Conservation (phyloP, 2,888 invertebrate genomes). For the Carterocephalus palaemon region DNA sequence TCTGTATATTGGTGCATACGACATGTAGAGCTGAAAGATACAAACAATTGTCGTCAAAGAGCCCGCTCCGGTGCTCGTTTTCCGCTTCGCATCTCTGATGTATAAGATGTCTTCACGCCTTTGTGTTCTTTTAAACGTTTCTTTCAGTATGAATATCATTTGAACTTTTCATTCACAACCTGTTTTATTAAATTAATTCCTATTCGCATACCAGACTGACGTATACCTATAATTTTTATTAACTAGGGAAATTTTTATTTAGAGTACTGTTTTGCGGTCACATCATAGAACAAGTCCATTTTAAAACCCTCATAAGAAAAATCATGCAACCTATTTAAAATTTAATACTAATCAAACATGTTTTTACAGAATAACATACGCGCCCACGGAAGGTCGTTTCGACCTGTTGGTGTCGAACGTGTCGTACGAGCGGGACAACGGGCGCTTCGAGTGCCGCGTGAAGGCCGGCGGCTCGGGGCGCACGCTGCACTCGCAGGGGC, state of each 20-base stretch:
- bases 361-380: conserved; percentile 83
- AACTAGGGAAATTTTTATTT: no score
- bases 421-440: conserved; percentile 94
- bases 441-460: conserved; percentile 93
- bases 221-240: no score
- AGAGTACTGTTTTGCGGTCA: no score
- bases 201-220: no score
- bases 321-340: no score
- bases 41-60: conserved; percentile 10
- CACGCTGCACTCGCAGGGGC: conserved; percentile 90
- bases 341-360: no score
- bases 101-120: conserved; percentile 14
- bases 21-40: not conserved
- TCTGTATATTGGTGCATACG: no score
- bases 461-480: conserved; percentile 90
- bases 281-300: no score
- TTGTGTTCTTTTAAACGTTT: conserved; percentile 10
- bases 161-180: no score
- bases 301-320: no score
- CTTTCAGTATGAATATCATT: no score
- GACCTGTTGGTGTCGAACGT: conserved; percentile 93
- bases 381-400: conserved; percentile 89
- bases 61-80: not conserved
- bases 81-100: conserved; percentile 8
- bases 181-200: no score